Evolutionary conservation across 2,888 invertebrate species (phyloP).

Genomic region (Rugalucina vietnamica): DNA sequence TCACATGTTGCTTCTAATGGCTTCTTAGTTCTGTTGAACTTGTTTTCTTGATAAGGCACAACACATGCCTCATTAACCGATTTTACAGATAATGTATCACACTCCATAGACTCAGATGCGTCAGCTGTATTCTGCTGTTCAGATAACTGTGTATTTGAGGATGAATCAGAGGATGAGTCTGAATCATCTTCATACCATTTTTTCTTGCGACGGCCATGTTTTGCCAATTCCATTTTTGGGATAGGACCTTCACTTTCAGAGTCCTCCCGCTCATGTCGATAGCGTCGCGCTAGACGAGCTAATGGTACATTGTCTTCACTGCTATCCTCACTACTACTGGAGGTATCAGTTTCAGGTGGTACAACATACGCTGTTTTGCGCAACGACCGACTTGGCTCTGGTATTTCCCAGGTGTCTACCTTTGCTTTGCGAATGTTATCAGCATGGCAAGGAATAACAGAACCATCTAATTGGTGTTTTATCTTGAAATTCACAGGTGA

Average conservation of each 20-base stretch:
- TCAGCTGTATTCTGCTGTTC: too few species aligned
- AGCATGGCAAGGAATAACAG: constrained; percentile 31
- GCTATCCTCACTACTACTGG: neutral
- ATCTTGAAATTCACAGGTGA: constrained; percentile 35
- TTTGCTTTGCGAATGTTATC: constrained; percentile 30
- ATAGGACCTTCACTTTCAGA: constrained; percentile 44
- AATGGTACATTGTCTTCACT: neutral
- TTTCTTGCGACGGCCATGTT: too few species aligned
- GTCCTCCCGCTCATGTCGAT: constrained; percentile 20
- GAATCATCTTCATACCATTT: too few species aligned
- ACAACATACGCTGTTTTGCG: constrained; percentile 17
- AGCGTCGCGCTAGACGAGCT: constrained; percentile 1
- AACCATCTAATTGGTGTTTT: constrained; percentile 39
- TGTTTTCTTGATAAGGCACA: too few species aligned
- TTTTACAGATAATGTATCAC: too few species aligned
- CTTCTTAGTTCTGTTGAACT: too few species aligned
- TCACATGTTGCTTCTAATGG: too few species aligned
- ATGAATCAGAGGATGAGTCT: too few species aligned
- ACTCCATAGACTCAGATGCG: too few species aligned
- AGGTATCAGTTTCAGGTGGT: constrained; percentile 11
- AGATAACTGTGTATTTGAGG: too few species aligned
- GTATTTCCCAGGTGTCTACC: constrained; percentile 25
- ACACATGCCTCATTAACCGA: too few species aligned
- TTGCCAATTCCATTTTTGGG: constrained; percentile 33
- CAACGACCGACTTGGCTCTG: neutral